These are phyloP conservation scores for Thereva nobilitata DNA, from an alignment of 2,888 invertebrate species.

Conservation along the genomic window DNA sequence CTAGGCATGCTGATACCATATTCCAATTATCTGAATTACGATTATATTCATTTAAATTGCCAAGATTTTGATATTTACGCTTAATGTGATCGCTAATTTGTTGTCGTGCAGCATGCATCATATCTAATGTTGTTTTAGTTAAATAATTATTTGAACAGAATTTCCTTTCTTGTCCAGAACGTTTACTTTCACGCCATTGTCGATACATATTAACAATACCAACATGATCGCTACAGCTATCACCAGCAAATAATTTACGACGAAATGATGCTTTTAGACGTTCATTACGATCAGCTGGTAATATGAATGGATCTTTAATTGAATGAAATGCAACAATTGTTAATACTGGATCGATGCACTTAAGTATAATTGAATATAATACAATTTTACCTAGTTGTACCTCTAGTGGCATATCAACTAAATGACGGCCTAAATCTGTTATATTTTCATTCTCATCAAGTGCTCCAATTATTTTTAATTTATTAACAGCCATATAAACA, in stretches of 20 bases:
- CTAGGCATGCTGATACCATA: constrained; percentile 85
- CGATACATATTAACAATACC: constrained; percentile 79
- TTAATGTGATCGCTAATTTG: constrained; percentile 82
- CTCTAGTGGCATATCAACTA: constrained; percentile 90
- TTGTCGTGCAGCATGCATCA: constrained; percentile 81
- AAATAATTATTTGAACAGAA: constrained; percentile 80
- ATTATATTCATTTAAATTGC: constrained; percentile 68
- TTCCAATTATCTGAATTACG: constrained; percentile 85
- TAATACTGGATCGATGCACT: constrained; percentile 89
- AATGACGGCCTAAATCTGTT: constrained; percentile 83
- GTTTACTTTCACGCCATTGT: constrained; percentile 56
- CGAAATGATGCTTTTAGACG: constrained; percentile 65
- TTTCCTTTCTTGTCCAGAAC: constrained; percentile 63
- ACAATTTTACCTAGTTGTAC: constrained; percentile 92
- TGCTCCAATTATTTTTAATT: constrained; percentile 80
- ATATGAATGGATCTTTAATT: constrained; percentile 74
- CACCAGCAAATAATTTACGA: constrained; percentile 72
- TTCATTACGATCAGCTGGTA: constrained; percentile 70
- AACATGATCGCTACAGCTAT: constrained; percentile 88
- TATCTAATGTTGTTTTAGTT: constrained; percentile 83
- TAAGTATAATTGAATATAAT: constrained; percentile 84
- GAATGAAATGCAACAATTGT: constrained; percentile 88
- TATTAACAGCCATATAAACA: constrained; percentile 71
- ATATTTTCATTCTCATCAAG: constrained; percentile 83
- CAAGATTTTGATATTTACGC: constrained; percentile 57